phyloP scores from a whole-genome alignment of 2,797 vertebrate species.

The Gephyroberyx darwinii region DNA sequence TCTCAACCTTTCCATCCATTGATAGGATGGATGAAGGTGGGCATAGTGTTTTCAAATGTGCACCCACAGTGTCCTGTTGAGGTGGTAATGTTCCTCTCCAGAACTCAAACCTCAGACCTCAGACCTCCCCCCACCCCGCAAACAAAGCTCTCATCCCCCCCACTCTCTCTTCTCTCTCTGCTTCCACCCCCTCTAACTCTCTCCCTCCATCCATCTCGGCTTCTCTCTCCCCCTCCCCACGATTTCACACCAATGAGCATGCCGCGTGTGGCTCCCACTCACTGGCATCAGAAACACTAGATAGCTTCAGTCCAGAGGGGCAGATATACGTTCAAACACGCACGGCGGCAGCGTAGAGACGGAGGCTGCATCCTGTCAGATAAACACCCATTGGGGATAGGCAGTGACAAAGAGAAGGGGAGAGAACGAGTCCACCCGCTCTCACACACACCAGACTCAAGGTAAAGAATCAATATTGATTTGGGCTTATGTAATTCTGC shows the following conservation, averaged over 20 bases:
- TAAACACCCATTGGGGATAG: constrained; percentile 43
- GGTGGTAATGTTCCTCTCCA: too few species aligned
- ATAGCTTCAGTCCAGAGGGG: constrained; percentile 68
- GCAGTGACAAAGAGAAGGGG: constrained; percentile 49
- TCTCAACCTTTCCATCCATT: too few species aligned
- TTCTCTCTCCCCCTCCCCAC: constrained; percentile 52
- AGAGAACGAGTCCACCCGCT: constrained; percentile 55
- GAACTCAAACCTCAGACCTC: too few species aligned
- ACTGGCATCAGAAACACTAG: constrained; percentile 75
- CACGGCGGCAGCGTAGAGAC: constrained; percentile 28
- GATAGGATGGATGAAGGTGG: too few species aligned
- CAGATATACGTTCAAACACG: constrained; percentile 51
- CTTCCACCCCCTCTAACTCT: constrained; percentile 54
- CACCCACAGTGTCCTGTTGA: too few species aligned
- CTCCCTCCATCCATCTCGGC: constrained; percentile 59
- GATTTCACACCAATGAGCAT: constrained; percentile 77
- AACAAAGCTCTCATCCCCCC: constrained; percentile 61
- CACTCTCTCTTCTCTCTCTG: constrained; percentile 32
- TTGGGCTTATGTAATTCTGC: constrained; percentile 62
- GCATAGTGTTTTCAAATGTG: too few species aligned
- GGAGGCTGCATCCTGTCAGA: constrained; percentile 52
- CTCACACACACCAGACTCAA: constrained; percentile 65
- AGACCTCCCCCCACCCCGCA: neutral
- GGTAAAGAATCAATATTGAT: constrained; percentile 80
- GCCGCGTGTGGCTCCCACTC: constrained; percentile 77